phyloP scores from a whole-genome alignment of 2,797 vertebrate genomes.

The Pangasius djambal region DNA sequence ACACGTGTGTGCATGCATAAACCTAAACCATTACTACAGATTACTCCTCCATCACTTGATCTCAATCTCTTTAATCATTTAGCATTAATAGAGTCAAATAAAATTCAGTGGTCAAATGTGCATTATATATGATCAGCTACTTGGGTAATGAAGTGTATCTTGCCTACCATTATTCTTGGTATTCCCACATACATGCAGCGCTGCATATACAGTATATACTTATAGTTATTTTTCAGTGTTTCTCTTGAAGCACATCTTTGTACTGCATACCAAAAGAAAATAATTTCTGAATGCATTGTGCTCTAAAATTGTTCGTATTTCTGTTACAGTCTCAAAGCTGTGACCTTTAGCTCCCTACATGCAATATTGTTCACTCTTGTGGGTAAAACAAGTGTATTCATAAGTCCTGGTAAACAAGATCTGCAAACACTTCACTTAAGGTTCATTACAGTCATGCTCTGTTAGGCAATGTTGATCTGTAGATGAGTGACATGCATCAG shows the following conservation, averaged over 20 bases:
- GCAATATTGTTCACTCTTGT: not conserved
- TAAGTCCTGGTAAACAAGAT: conserved; percentile 19
- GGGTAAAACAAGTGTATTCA: conserved; percentile 6
- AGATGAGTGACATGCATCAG: conserved; percentile 19
- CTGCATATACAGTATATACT: not conserved
- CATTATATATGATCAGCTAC: not conserved
- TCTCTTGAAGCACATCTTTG: not conserved
- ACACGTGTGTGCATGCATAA: not conserved
- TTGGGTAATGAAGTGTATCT: not conserved
- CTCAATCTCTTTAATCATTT: not conserved
- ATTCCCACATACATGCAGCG: not conserved
- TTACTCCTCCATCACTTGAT: not conserved
- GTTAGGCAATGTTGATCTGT: conserved; percentile 26
- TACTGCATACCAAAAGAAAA: not conserved
- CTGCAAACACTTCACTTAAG: not conserved
- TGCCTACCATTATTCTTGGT: not conserved
- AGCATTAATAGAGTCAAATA: not conserved
- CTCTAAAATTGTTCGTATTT: not conserved
- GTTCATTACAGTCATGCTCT: conserved; percentile 27
- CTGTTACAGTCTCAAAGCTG: not conserved
- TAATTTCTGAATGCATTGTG: not conserved
- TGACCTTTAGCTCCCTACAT: not conserved
- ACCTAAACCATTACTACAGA: not conserved
- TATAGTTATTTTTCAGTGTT: not conserved
- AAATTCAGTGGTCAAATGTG: not conserved